phyloP scores from a whole-genome alignment of 2,888 invertebrate genomes.

The Allolobophora icterica region DNA sequence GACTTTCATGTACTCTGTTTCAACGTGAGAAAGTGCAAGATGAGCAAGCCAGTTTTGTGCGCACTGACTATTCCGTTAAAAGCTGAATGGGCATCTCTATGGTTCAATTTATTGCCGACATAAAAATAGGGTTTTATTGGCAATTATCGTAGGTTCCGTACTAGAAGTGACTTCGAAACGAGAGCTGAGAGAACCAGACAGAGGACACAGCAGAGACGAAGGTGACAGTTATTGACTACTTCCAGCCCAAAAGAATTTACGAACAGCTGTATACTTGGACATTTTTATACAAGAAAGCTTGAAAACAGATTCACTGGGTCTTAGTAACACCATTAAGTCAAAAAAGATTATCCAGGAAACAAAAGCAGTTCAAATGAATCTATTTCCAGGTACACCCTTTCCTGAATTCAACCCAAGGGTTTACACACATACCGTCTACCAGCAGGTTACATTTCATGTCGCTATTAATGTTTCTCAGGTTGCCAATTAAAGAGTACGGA shows the following conservation, averaged over 20 bases:
- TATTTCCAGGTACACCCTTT: not conserved
- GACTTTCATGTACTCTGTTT: not conserved
- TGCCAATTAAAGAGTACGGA: not conserved
- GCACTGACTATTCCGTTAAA: too few species aligned
- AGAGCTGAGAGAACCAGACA: too few species aligned
- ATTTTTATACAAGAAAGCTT: too few species aligned
- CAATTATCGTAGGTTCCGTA: not conserved
- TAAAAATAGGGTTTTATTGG: not conserved
- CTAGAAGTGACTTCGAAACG: too few species aligned
- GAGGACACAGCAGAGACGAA: too few species aligned
- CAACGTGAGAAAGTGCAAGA: not conserved
- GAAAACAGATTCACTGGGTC: too few species aligned
- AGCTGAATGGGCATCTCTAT: too few species aligned
- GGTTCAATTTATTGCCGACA: too few species aligned
- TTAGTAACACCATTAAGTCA: too few species aligned
- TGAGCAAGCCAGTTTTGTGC: too few species aligned
- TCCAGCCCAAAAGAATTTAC: too few species aligned
- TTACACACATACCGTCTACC: not conserved
- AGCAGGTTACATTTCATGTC: not conserved
- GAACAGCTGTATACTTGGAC: not conserved
- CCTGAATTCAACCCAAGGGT: not conserved
- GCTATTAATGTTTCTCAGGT: not conserved
- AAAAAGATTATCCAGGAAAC: not conserved
- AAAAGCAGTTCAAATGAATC: not conserved
- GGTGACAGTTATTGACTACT: too few species aligned